Conservation (phyloP, 2,113 vertebrate genomes). For the Rostratula benghalensis region DNA sequence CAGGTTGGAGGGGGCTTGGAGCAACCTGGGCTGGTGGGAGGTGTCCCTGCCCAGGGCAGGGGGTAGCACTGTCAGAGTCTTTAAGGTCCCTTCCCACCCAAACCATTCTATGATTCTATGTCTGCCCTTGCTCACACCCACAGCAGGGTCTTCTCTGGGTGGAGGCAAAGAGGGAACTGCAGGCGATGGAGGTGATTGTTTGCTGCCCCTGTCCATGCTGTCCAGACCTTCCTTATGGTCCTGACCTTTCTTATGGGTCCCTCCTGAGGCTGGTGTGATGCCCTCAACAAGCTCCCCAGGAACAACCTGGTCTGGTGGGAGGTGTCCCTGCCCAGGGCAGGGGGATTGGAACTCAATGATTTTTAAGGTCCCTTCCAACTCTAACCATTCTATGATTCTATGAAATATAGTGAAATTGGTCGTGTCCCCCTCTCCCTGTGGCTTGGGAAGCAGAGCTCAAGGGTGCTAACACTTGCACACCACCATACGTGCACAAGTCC, state of each 20-base stretch:
- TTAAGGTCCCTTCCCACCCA: too few species aligned
- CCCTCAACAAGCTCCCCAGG: background rate
- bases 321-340: too few species aligned
- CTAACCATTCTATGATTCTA: too few species aligned
- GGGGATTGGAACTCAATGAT: too few species aligned
- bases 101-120: too few species aligned
- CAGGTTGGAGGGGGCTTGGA: too few species aligned
- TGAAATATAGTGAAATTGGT: rapidly evolving
- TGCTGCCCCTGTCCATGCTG: background rate
- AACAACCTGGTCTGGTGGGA: too few species aligned
- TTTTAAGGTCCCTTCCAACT: too few species aligned
- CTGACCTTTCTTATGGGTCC: background rate
- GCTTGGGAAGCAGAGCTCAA: background rate
- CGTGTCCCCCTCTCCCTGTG: rapidly evolving
- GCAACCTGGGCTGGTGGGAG: too few species aligned
- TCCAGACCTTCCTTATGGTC: background rate
- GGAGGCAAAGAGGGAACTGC: background rate
- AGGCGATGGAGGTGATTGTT: background rate
- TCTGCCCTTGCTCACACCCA: background rate
- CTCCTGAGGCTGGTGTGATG: background rate
- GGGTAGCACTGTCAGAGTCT: too few species aligned
- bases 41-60: too few species aligned
- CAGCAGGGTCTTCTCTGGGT: background rate
- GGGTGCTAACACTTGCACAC: background rate
- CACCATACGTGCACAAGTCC: background rate